Base-by-base conservation (phyloP, 2,113 vertebrate genomes). In the Anarhynchus alexandrinus region DNA sequence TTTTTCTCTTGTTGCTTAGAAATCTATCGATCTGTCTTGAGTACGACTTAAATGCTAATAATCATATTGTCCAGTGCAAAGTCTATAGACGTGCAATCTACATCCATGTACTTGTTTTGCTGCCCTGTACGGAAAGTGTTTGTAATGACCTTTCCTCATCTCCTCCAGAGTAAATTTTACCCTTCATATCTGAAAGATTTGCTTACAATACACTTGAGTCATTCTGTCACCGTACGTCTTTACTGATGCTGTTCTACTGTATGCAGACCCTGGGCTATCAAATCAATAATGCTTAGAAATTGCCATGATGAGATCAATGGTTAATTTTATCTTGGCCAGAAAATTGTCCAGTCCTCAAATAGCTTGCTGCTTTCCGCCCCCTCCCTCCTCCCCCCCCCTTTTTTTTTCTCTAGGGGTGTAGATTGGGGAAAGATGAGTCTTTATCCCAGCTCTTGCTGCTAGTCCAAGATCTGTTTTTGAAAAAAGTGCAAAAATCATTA, bases 261-360 rank as follows among this genome's bases (percentile, higher is more conserved):
- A 80, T 34, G 81, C 21, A 80, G 42, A 55, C 38, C 38, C 47
- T 86, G 49, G 54, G 12, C 55, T 47, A 76, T 90, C 82, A 87
- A 94, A 94, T 94, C 78, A 95, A 52, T 88, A 94, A 89, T 25
- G 86, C 29, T 91, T 95, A 96, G 69, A 88, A 96, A 71, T 38
- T 55, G 22, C 69, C 85, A 49, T 67, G 34, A 73, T 36, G 59
- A 72, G 27, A 70, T 95, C 82, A 86, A 26, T 88, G 36, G 67
- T 91, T 95, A 76, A 66, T 90, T 84, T 93, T 92, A 47, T 93
- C n/a, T 62, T 73, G 47, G 12, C 27, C 52, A 77, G 20, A 67
- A 52, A 79, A 84, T 82, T 70, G 76, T 49, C 62, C 58, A 52
- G 29, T 61, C 17, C 27, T 88, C 58, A 64, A 17, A 83, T 27